These are phyloP conservation scores for Todiramphus saurophagus DNA, from an alignment of 2,113 vertebrate genomes.

Conservation along the genomic window DNA sequence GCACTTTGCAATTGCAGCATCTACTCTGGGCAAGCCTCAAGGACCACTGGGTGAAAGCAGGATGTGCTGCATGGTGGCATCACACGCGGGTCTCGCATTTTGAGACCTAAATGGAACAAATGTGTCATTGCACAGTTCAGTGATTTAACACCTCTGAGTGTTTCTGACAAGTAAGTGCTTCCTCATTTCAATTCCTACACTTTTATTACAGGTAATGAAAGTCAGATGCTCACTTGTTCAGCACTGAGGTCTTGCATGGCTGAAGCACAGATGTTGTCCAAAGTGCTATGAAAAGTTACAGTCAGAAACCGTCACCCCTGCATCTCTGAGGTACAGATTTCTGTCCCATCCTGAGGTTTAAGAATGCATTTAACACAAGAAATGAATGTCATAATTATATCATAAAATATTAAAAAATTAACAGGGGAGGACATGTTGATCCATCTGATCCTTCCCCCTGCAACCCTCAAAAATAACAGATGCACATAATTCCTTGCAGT, in stretches of 20 bases:
- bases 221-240: neutral
- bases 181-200: constrained; percentile 41
- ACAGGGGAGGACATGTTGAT: neutral
- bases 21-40: neutral
- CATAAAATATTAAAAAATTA: neutral
- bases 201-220: constrained; percentile 37
- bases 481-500: neutral
- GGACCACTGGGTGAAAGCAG: neutral
- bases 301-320: neutral
- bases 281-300: neutral
- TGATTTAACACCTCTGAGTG: constrained; percentile 12
- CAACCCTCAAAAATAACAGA: neutral
- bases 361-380: neutral
- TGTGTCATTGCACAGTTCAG: neutral
- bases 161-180: constrained; percentile 58
- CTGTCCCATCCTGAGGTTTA: neutral
- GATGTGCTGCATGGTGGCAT: neutral
- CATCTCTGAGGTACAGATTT: neutral
- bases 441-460: neutral
- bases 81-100: neutral
- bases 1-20: neutral
- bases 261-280: neutral
- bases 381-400: neutral
- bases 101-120: constrained; percentile 39
- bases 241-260: neutral